phyloP scores from a whole-genome alignment of 2,888 invertebrate species.

The Deilephila porcellus region DNA sequence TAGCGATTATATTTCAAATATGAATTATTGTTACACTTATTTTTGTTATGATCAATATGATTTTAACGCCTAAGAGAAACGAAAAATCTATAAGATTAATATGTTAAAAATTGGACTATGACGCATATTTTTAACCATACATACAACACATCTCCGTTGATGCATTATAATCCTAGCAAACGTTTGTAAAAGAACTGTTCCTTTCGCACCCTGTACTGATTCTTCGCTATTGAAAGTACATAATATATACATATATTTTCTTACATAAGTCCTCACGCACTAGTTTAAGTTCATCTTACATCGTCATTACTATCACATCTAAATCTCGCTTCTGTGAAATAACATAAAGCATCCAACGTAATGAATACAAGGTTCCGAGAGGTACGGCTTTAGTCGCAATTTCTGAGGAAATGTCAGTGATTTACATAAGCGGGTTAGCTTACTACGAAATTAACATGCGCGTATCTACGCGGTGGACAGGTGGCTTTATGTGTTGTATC shows the following conservation, averaged over 20 bases:
- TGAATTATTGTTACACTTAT: too few relatives aligned
- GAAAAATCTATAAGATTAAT: too few relatives aligned
- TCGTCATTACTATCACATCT: constrained; percentile 2
- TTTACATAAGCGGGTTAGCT: constrained; percentile 27
- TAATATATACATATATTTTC: neutral
- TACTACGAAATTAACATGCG: constrained; percentile 26
- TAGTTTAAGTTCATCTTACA: constrained; percentile 16
- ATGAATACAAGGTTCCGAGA: constrained; percentile 25
- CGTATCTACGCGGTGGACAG: constrained; percentile 18
- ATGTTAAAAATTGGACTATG: too few relatives aligned
- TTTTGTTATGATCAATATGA: too few relatives aligned
- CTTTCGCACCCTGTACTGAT: too few relatives aligned
- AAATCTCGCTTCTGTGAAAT: constrained; percentile 22
- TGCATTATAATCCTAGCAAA: too few relatives aligned
- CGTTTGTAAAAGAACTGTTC: too few relatives aligned
- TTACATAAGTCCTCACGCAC: neutral
- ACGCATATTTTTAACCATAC: too few relatives aligned
- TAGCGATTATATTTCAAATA: too few relatives aligned
- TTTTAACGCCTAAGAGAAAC: too few relatives aligned
- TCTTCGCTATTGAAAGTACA: too few relatives aligned
- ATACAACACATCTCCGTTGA: too few relatives aligned
- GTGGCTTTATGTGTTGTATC: neutral
- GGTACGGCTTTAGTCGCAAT: constrained; percentile 22
- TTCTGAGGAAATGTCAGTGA: constrained; percentile 24
- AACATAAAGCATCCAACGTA: constrained; percentile 17